Conservation (phyloP, 1,140 invertebrate species). For the Drosophila bipectinata region DNA sequence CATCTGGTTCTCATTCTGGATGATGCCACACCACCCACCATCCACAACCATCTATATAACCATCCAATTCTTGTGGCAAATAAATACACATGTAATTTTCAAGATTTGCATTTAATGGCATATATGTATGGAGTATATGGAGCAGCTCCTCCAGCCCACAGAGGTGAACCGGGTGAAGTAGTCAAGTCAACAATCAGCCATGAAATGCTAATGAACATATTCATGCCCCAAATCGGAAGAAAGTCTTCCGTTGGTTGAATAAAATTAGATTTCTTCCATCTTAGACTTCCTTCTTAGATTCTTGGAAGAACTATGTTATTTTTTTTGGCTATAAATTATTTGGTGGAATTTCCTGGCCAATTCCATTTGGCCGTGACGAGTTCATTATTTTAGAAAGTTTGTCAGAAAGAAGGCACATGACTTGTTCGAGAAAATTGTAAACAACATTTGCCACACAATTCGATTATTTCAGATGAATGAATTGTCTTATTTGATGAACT, state of each 20-base stretch:
- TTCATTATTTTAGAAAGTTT: constrained; percentile 46
- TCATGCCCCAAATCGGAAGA: constrained; percentile 14
- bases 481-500: constrained; percentile 72
- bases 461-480: constrained; percentile 77
- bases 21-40: background rate
- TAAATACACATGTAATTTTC: constrained; percentile 76
- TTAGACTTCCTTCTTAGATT: background rate
- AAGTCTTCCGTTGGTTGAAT: background rate
- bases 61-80: constrained; percentile 34
- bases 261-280: background rate
- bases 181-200: constrained; percentile 39
- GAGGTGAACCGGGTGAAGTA: constrained; percentile 13
- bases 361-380: constrained; percentile 2
- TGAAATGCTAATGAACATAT: constrained; percentile 49
- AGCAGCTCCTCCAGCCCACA: constrained; percentile 11
- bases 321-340: background rate
- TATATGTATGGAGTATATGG: constrained; percentile 2
- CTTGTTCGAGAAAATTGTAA: constrained; percentile 29
- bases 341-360: background rate
- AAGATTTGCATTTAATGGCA: constrained; percentile 69
- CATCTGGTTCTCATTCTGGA: constrained; percentile 38
- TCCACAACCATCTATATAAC: background rate
- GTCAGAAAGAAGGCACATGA: constrained; percentile 11
- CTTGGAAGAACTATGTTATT: background rate
- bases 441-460: constrained; percentile 48